Evolutionary conservation across 2,797 vertebrate genomes (phyloP), one percentile per base, ranked within the genome.

Genomic region (Gephyroberyx darwinii): DNA sequence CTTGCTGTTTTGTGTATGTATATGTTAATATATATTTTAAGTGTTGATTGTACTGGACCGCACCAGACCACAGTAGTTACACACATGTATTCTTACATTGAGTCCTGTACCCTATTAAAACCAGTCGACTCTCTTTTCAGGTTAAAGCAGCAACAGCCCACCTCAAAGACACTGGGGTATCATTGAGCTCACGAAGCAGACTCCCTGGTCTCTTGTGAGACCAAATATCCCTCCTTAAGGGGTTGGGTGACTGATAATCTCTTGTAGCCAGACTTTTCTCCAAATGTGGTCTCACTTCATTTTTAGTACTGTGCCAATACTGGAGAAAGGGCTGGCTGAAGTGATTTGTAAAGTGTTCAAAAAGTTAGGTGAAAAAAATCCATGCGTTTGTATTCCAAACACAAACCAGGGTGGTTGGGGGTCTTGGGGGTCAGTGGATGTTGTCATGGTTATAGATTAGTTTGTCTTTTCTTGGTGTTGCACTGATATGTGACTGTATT

Each of bases 351-450:
- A 35, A 35, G 8, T 35, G 33, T 35, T 6, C 7, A 7, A 35
- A 35, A 35, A 2, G 53, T 39, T 75, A 35, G 33, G 31, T 4
- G 6, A 33, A 33, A 33, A 67, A 68, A 33, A 59, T 52, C 47
- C 43, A 16, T 45, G 30, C 65, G 35, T 63, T 75, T 82, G 35
- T 65, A 54, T 78, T 82, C 72, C 68, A 72, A 33, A 41, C 31
- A 43, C 65, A 54, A 52, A 75, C 22, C 52, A 50, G 12, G 9
- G 8, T 41, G 20, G 31, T 63, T 22, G 64, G 58, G 30, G 47
- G 12, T 70, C 0, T 0, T 50, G 14, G n/a, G 45, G 50, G 39
- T 47, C 77, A 59, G 64, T 69, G 20, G 48, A 74, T 79, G 33
- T 26, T 35, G 65, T 72, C 41, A 14, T 39, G 54, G 31, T 52